Conservation (phyloP, 2,113 vertebrate genomes). For the Aegotheles bennettii region DNA sequence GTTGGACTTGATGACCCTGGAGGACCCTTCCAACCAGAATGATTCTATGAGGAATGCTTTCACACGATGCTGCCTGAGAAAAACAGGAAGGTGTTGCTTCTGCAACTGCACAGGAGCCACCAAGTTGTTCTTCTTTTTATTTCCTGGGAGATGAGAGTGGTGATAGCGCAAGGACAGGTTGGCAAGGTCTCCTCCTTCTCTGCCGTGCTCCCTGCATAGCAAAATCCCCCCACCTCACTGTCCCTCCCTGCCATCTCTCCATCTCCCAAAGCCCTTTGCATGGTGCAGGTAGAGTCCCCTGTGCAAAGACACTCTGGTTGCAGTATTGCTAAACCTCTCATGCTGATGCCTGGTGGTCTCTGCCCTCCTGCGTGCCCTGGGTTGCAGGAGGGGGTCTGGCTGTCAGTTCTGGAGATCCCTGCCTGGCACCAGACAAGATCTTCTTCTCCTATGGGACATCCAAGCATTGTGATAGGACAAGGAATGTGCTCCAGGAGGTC, state of each 20-base stretch:
- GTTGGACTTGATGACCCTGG: too few relatives aligned
- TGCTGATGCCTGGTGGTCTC: neutral
- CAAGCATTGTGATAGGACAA: neutral
- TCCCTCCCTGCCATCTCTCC: neutral
- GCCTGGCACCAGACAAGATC: neutral
- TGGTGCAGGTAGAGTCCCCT: too few relatives aligned
- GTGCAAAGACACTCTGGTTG: too few relatives aligned
- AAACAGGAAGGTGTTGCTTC: neutral
- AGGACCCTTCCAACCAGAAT: too few relatives aligned
- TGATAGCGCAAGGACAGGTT: neutral
- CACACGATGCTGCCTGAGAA: fast-evolving
- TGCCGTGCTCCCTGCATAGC: fast-evolving
- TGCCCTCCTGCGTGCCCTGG: neutral
- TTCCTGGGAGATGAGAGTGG: neutral
- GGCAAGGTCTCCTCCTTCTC: neutral
- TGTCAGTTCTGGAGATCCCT: neutral
- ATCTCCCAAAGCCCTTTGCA: neutral
- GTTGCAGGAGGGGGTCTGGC: neutral
- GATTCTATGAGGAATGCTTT: neutral
- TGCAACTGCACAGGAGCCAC: neutral
- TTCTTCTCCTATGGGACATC: neutral
- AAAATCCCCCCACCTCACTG: neutral
- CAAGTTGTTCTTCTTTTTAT: neutral
- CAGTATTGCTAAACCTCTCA: neutral
- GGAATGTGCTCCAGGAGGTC: neutral